These are phyloP conservation scores for Fregata magnificens DNA, from an alignment of 2,113 vertebrate genomes.

Conservation along the genomic window DNA sequence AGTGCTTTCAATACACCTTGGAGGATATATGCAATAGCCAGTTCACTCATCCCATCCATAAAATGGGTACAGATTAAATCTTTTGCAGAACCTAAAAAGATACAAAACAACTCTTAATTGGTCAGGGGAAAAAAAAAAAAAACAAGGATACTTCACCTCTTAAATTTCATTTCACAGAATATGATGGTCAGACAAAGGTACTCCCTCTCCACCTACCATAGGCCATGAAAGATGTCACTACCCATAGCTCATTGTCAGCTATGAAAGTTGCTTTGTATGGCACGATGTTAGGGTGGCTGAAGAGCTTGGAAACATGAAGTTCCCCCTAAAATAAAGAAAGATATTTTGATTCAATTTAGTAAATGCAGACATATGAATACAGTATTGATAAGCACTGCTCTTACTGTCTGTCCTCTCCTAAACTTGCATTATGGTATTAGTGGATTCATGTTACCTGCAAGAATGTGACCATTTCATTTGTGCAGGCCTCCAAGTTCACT, in stretches of 20 bases:
- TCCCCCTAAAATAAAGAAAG: constrained; percentile 47
- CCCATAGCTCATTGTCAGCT: constrained; percentile 95
- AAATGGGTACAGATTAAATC: constrained; percentile 95
- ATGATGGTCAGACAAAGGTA: not conserved
- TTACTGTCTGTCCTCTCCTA: not conserved
- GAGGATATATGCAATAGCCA: constrained; percentile 93
- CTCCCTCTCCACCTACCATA: constrained; percentile 81
- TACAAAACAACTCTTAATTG: not conserved
- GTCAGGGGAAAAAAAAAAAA: not conserved
- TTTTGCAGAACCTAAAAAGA: constrained; percentile 88
- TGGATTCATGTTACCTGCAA: constrained; percentile 81
- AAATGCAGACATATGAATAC: not conserved
- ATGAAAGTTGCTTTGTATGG: constrained; percentile 95
- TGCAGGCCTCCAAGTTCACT: constrained; percentile 93
- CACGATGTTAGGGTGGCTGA: constrained; percentile 92
- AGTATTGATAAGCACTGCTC: not conserved
- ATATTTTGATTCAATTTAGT: not conserved
- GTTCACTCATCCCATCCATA: constrained; percentile 90
- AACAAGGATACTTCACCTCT: not conserved
- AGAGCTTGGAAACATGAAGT: constrained; percentile 95
- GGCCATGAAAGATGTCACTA: constrained; percentile 96
- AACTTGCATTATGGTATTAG: not conserved
- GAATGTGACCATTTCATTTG: constrained; percentile 95
- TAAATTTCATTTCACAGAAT: not conserved
- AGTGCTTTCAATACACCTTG: constrained; percentile 91